These are phyloP conservation scores for Myotis daubentonii DNA, from an alignment of 2,797 vertebrate genomes.

Conservation along the genomic window DNA sequence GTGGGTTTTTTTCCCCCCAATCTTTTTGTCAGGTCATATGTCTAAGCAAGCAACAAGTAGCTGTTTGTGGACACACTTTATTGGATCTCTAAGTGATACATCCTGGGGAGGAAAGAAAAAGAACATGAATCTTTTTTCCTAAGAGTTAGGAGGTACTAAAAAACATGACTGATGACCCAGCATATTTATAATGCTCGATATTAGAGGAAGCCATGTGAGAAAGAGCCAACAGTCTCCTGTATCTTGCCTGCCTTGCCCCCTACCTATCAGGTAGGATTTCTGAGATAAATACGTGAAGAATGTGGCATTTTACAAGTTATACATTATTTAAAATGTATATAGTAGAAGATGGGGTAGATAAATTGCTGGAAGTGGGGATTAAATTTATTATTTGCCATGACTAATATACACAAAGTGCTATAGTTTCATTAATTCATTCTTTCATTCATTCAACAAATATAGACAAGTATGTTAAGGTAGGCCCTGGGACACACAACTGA, in stretches of 20 bases:
- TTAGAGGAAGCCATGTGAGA: conserved; percentile 26
- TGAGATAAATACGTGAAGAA: neutral
- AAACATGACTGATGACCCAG: neutral
- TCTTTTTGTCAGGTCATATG: conserved; percentile 73
- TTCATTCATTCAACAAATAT: conserved; percentile 4
- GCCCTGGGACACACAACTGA: neutral
- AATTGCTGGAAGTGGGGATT: neutral
- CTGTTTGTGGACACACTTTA: conserved; percentile 63
- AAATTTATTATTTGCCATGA: conserved; percentile 1
- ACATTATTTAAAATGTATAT: conserved; percentile 27
- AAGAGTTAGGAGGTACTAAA: conserved; percentile 66
- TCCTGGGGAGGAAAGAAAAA: conserved; percentile 68
- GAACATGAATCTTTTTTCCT: conserved; percentile 48
- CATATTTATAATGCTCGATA: conserved; percentile 50
- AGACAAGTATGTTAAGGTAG: neutral
- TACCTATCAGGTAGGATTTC: neutral
- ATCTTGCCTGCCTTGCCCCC: neutral
- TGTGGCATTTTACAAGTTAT: neutral
- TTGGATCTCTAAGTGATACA: conserved; percentile 65
- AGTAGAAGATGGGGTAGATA: neutral
- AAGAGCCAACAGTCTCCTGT: neutral
- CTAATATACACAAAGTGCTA: neutral
- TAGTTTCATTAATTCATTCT: conserved; percentile 3
- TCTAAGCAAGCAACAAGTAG: conserved; percentile 78
- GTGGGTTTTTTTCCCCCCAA: neutral